Conservation (phyloP, 2,113 vertebrate species). For the Microcebus tavaratra region DNA sequence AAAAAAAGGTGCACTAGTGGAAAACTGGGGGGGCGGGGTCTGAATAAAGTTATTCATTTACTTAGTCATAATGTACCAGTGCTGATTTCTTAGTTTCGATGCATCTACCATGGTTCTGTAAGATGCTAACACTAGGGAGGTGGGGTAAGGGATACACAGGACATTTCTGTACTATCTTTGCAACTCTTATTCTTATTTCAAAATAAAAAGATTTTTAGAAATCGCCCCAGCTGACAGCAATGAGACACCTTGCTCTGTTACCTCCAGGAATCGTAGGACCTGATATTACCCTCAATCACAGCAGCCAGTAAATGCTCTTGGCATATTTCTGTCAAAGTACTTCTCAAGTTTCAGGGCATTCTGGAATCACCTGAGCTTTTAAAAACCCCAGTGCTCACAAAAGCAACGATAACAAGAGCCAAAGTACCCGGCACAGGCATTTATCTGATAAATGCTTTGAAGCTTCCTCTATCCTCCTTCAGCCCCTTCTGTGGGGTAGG, state of each 20-base stretch:
- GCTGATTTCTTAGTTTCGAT: neutral
- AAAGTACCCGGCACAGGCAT: neutral
- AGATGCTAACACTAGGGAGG: neutral
- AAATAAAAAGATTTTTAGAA: neutral
- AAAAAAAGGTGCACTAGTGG: neutral
- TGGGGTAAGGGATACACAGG: neutral
- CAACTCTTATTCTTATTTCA: neutral
- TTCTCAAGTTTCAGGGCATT: neutral
- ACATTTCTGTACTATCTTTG: neutral
- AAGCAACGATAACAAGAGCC: neutral
- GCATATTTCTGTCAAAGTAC: neutral
- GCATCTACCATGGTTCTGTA: neutral
- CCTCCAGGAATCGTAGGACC: neutral
- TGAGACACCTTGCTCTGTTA: neutral
- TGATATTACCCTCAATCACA: neutral
- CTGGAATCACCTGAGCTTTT: neutral
- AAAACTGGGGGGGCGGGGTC: neutral
- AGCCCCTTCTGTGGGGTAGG: neutral
- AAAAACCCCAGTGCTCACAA: neutral
- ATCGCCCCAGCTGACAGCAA: neutral
- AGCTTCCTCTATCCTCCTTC: neutral
- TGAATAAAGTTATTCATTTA: neutral
- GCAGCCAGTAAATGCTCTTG: neutral
- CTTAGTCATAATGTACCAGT: accelerated
- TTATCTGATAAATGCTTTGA: neutral